phyloP scores from a whole-genome alignment of 2,113 vertebrate species.

The Salvator merianae region DNA sequence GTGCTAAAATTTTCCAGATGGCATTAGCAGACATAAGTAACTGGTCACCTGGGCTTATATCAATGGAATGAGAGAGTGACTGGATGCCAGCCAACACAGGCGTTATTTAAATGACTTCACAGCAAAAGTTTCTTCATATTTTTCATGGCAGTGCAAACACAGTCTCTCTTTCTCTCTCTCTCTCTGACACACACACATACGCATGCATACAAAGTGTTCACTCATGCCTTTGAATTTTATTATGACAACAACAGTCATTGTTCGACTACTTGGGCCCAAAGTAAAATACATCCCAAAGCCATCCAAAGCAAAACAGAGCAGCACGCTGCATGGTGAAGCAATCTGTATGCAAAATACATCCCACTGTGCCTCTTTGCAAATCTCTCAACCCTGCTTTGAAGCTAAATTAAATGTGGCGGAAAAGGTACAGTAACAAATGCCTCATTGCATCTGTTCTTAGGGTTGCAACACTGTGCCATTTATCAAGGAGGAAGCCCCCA shows the following conservation, averaged over 20 bases:
- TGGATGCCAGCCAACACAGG: conserved; percentile 22
- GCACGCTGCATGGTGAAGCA: background rate
- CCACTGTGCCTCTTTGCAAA: background rate
- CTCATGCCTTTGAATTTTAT: background rate
- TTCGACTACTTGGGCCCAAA: background rate
- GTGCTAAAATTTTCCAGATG: background rate
- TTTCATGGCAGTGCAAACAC: conserved; percentile 16
- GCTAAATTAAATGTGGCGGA: background rate
- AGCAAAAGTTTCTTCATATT: conserved; percentile 7
- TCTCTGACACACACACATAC: background rate
- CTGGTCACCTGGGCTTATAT: conserved; percentile 6
- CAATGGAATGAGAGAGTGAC: background rate
- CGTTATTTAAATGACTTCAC: background rate
- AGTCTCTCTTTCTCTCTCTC: background rate
- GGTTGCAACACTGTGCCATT: background rate
- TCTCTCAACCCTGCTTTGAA: background rate
- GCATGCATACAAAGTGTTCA: background rate
- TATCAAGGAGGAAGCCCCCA: background rate
- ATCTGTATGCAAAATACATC: background rate
- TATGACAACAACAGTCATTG: background rate
- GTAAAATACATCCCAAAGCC: background rate
- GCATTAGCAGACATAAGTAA: background rate
- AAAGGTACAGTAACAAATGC: background rate
- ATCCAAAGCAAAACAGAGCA: background rate
- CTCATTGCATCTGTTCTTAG: background rate